phyloP scores from a whole-genome alignment of 2,888 invertebrate species.

The Platycnemis pennipes region DNA sequence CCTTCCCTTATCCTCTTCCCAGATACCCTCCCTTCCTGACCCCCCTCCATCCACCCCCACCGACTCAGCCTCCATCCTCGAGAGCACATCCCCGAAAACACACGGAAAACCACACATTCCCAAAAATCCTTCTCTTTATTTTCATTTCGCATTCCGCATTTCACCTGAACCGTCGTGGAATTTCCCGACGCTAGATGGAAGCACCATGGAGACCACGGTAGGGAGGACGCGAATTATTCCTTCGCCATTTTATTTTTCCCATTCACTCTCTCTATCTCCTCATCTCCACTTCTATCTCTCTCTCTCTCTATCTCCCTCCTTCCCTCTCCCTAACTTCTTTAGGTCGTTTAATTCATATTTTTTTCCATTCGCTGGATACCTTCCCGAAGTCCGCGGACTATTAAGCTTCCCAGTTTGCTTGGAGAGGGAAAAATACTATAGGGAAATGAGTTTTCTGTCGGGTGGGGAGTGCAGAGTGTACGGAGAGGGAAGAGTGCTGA shows the following conservation, averaged over 20 bases:
- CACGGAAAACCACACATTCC: slow-evolving; percentile 50
- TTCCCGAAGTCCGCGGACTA: neutral
- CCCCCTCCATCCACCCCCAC: neutral
- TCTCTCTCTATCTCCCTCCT: too few species aligned
- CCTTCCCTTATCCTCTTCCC: neutral
- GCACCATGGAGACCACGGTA: slow-evolving; percentile 15
- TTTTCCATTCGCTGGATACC: neutral
- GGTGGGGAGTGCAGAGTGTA: neutral
- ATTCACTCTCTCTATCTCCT: too few species aligned
- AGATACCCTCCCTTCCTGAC: neutral
- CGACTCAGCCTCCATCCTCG: neutral
- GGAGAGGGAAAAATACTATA: too few species aligned
- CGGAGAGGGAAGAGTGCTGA: neutral
- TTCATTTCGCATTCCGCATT: slow-evolving; percentile 62
- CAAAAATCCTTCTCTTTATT: slow-evolving; percentile 54
- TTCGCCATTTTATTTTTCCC: neutral
- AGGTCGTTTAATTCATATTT: neutral
- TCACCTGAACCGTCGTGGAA: slow-evolving; percentile 47
- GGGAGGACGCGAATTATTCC: slow-evolving; percentile 42
- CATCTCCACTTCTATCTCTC: too few species aligned
- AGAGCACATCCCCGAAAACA: slow-evolving; percentile 27
- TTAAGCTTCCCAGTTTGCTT: neutral
- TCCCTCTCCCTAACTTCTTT: too few species aligned
- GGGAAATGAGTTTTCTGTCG: neutral
- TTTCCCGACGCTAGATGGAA: slow-evolving; percentile 57